Conservation (phyloP, 1,140 invertebrate species). For the Ooceraea biroi region DNA sequence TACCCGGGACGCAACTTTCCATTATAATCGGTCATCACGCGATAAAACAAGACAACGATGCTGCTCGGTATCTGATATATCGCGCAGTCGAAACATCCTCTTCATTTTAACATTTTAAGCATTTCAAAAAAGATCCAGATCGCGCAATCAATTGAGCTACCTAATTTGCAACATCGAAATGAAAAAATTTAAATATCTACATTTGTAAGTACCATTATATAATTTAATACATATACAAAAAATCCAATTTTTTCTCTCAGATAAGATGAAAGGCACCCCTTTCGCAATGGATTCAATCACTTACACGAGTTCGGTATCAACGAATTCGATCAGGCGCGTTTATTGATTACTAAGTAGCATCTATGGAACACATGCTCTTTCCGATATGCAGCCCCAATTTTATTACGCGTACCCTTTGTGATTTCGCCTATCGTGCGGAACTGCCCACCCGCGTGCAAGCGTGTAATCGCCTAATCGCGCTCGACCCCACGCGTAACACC, state of each 20-base stretch:
- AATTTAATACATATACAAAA: background rate
- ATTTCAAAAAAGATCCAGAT: background rate
- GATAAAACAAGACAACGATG: constrained; percentile 54
- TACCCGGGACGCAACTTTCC: constrained; percentile 43
- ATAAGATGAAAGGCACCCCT: background rate
- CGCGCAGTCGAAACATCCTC: constrained; percentile 29
- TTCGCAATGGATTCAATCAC: background rate
- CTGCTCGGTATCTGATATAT: constrained; percentile 30
- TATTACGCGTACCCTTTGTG: constrained; percentile 33
- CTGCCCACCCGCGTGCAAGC: constrained; percentile 52
- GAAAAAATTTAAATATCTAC: background rate
- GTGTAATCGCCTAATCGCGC: constrained; percentile 62
- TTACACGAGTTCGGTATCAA: constrained; percentile 10
- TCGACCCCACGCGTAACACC: constrained; percentile 61
- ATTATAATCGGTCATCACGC: constrained; percentile 52
- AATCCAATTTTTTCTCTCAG: background rate
- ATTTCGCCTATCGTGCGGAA: constrained; percentile 22
- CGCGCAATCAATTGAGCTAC: background rate
- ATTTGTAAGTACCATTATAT: background rate
- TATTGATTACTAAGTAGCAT: constrained; percentile 35
- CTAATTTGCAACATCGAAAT: constrained; percentile 2
- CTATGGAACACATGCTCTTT: background rate
- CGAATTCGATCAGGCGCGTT: constrained; percentile 62
- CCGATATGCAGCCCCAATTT: constrained; percentile 38
- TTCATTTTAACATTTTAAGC: constrained; percentile 1